Evolutionary conservation across 2,797 vertebrate genomes (phyloP), one percentile per base, ranked within the genome.

Genomic region (Pipistrellus pygmaeus): DNA sequence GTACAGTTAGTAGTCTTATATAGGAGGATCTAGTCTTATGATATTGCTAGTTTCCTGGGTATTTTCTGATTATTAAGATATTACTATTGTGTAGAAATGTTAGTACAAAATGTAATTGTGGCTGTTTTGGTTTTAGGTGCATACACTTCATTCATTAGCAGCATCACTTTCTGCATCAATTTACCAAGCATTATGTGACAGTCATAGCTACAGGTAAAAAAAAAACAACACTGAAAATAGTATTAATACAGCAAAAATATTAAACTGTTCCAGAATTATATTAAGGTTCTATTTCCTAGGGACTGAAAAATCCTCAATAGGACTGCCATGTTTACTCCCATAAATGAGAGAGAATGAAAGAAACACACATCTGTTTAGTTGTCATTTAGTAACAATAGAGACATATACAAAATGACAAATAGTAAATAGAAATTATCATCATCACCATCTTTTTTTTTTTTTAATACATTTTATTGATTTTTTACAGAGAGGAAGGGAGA

Each of bases 161-260:
- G 99, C 99, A 66, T 99, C 99, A 91, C 98, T 99, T 95, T 99
- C 99, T 96, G 99, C 99, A 87, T 99, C 99, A 81, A 98, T 99
- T 98, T 99, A 99, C 97, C 99, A 99, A 98, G 99, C 99, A 15
- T 96, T 99, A 72, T 99, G 99, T 98, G 99, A 99, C 98, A 99
- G 99, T 98, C 99, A 99, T 96, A 99, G 99, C 98, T 99, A 99
- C 99, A 99, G 99, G 99, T 99, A 99, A 98, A 96, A 96, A 51
- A 10, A 51, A 10, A 9, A 68, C 91, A 66, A 3, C 18, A 62
- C 53, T 92, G 84, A 1, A 80, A 71, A 57, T 89, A 76, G 68
- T 69, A 64, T 83, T 85, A 91, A 83, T 69, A 85, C 14, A 93
- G n/a, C 60, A 93, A 64, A 77, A 69, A 30, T 46, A 85, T 72